Base-by-base conservation (phyloP, 2,797 vertebrate genomes). In the Morelia viridis region DNA sequence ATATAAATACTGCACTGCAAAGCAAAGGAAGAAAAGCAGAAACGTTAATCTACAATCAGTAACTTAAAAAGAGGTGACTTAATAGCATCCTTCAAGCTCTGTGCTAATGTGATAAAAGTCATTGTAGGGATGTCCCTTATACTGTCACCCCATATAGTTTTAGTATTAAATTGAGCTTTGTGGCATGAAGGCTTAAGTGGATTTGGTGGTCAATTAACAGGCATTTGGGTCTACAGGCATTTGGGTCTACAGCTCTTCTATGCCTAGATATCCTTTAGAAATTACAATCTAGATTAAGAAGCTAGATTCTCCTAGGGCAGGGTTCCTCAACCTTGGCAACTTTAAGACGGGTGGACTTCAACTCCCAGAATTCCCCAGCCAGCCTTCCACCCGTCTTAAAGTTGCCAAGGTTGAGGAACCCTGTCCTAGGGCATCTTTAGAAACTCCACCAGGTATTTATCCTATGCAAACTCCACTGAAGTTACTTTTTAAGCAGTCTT, bases 61-160 rank as follows among this genome's bases (percentile, higher is more conserved):
- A 24, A 71, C 6, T 76, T 76, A 22, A 76, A 95, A 95, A 94
- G 90, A 95, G 92, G 90, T 96, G 92, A 97, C 94, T 95, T 97
- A 96, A 97, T 92, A 94, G 93, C 96, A 92, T 89, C 93, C 92
- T 93, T 93, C 96, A 97, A 97, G 96, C 96, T 97, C 96, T 97
- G 96, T 97, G 96, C 94, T 96, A 97, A 96, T 90, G 94, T 97
- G 96, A 95, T 97, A 97, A 97, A 87, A 87, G 96, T 93, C 94
- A 96, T 97, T 96, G 97, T 88, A 92, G 93, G 93, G 94, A 95
- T 95, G 94, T 94, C 95, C 95, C 92, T 96, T 92, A 94, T 68
- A 90, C 96, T 94, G 97, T 95, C 89, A 91, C 94, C 96, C 94
- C 92, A 93, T 68, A 64, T 89, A 92, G 91, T 93, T 96, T 89